These are phyloP conservation scores for Eumeta japonica DNA, from an alignment of 1,140 invertebrate species.

Conservation along the genomic window DNA sequence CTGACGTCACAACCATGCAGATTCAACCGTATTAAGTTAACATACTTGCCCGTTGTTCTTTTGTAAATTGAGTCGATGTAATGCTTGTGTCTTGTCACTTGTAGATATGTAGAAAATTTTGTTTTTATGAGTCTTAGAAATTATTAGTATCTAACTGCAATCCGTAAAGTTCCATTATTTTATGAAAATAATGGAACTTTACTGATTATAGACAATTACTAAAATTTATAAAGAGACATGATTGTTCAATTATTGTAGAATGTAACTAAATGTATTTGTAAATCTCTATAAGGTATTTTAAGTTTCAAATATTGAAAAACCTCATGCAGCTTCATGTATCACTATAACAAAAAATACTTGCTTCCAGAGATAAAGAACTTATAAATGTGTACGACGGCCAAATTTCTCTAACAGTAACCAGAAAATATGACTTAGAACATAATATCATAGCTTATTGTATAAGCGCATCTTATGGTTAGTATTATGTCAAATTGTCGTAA, in stretches of 20 bases:
- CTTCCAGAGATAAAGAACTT: slow-evolving; percentile 38
- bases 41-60: neutral
- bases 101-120: too few relatives aligned
- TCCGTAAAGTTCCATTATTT: too few relatives aligned
- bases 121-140: too few relatives aligned
- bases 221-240: neutral
- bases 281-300: too few relatives aligned
- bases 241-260: slow-evolving; percentile 1
- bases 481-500: slow-evolving; percentile 2
- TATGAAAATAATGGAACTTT: neutral
- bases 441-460: slow-evolving; percentile 44
- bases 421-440: slow-evolving; percentile 34
- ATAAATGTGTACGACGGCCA: slow-evolving; percentile 35
- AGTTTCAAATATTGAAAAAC: too few relatives aligned
- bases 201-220: neutral
- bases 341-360: too few relatives aligned
- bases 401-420: slow-evolving; percentile 31
- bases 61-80: too few relatives aligned
- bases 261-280: slow-evolving; percentile 14
- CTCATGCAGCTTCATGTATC: too few relatives aligned
- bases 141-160: too few relatives aligned
- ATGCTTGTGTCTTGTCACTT: too few relatives aligned
- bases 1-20: too few relatives aligned
- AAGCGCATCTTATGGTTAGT: slow-evolving; percentile 43
- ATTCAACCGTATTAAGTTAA: too few relatives aligned